A percentile compares a stretch with the other conserved stretches of the same genome.
These are phyloP conservation scores for Paramuricea clavata DNA, from an alignment of 92 coral and sea anemone genomes.

Conservation along the genomic window DNA sequence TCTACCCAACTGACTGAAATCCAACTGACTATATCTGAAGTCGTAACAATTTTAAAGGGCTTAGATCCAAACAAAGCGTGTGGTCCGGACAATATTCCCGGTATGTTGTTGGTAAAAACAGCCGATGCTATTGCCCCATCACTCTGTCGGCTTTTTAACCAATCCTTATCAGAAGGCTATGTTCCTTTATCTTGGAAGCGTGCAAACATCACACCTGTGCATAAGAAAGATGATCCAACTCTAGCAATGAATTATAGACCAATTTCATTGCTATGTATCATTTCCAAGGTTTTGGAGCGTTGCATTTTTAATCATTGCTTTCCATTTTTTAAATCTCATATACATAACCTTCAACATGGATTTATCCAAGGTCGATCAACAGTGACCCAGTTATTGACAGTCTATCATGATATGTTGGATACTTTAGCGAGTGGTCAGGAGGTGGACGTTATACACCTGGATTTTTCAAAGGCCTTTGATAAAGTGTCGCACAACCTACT, in stretches of 20 bases:
- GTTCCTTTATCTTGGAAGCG: not conserved
- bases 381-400: not conserved
- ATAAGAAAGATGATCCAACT: not conserved
- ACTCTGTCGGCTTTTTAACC: not conserved
- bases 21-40: slow-evolving; percentile 46
- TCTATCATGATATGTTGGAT: slow-evolving; percentile 22
- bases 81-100: slow-evolving; percentile 29
- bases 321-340: not conserved
- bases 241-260: not conserved
- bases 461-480: slow-evolving; percentile 47
- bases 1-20: slow-evolving; percentile 33
- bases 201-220: not conserved
- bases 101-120: not conserved
- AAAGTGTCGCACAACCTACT: not conserved
- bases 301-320: not conserved
- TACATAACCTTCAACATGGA: not conserved
- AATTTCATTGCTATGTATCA: not conserved
- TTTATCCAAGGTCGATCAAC: not conserved
- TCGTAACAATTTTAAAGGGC: slow-evolving; percentile 16
- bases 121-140: slow-evolving; percentile 20
- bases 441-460: slow-evolving; percentile 59
- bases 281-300: not conserved
- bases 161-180: not conserved
- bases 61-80: slow-evolving; percentile 4
- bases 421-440: slow-evolving; percentile 52